phyloP scores from a whole-genome alignment of 2,888 invertebrate species.

The Sinodicranocentrus sp. region DNA sequence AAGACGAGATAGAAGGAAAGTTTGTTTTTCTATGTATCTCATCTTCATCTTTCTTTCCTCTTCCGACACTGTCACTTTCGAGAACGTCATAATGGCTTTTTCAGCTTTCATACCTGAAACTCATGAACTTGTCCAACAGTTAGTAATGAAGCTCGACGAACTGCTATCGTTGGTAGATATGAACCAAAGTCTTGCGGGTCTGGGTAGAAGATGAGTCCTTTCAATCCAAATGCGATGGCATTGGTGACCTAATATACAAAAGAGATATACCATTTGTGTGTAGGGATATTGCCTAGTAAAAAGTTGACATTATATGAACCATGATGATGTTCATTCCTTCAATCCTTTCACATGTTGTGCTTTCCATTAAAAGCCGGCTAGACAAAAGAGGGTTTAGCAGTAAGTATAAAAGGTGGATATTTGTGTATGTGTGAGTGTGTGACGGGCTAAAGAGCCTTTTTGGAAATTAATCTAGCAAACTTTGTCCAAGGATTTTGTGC shows the following conservation, averaged over 20 bases:
- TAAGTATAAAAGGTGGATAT: too few species aligned
- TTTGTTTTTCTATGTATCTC: not conserved
- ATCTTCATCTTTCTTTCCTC: not conserved
- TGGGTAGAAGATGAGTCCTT: conserved; percentile 75
- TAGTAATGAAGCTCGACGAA: conserved; percentile 73
- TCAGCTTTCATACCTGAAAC: conserved; percentile 73
- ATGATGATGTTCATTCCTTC: not conserved
- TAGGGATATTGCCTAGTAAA: too few species aligned
- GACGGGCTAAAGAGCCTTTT: not conserved
- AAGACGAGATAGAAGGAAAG: not conserved
- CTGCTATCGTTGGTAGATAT: conserved; percentile 69
- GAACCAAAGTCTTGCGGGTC: conserved; percentile 76
- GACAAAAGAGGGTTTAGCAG: conserved; percentile 3
- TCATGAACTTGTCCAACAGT: conserved; percentile 75
- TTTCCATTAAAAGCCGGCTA: not conserved
- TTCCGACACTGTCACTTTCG: not conserved
- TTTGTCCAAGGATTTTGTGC: conserved; percentile 16
- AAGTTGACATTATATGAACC: too few species aligned
- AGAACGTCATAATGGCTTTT: not conserved
- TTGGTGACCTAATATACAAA: conserved; percentile 67
- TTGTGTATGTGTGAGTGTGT: not conserved
- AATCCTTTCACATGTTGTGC: too few species aligned
- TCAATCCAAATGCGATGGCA: conserved; percentile 72
- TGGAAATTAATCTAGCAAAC: conserved; percentile 51
- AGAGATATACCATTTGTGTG: not conserved